Conservation (phyloP, 1,140 invertebrate species). For the Lepidurus arcticus region DNA sequence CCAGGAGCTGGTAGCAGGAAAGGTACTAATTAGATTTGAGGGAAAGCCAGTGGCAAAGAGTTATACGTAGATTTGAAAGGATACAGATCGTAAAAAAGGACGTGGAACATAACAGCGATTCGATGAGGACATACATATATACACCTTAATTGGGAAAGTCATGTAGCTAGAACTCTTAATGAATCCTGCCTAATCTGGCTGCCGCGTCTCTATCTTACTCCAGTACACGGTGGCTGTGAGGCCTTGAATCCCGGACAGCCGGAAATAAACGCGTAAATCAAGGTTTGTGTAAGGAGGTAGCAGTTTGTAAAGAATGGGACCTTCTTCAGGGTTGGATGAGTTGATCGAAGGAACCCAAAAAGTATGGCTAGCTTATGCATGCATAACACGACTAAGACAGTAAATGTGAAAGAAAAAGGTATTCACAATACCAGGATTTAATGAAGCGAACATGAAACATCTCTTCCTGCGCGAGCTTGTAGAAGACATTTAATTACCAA, state of each 20-base stretch:
- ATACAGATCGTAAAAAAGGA: background rate
- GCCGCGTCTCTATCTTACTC: background rate
- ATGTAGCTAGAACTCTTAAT: background rate
- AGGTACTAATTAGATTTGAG: background rate
- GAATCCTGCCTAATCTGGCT: background rate
- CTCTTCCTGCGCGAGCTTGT: background rate
- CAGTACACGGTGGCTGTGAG: background rate
- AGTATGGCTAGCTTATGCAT: too few species aligned
- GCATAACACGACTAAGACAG: background rate
- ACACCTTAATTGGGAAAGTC: background rate
- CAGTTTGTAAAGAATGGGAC: too few species aligned
- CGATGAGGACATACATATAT: background rate
- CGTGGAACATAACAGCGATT: background rate
- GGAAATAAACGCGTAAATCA: background rate
- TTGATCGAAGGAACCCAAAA: too few species aligned
- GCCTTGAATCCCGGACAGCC: background rate
- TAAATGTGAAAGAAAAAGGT: background rate
- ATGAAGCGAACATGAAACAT: background rate
- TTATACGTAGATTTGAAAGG: background rate
- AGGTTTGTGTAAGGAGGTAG: too few species aligned
- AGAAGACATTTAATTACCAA: constrained; percentile 16
- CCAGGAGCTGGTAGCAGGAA: background rate
- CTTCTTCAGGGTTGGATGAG: too few species aligned
- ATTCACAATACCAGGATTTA: background rate
- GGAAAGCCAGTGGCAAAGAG: background rate